phyloP scores from a whole-genome alignment of 2,113 vertebrate genomes.

The Phrynosoma platyrhinos region DNA sequence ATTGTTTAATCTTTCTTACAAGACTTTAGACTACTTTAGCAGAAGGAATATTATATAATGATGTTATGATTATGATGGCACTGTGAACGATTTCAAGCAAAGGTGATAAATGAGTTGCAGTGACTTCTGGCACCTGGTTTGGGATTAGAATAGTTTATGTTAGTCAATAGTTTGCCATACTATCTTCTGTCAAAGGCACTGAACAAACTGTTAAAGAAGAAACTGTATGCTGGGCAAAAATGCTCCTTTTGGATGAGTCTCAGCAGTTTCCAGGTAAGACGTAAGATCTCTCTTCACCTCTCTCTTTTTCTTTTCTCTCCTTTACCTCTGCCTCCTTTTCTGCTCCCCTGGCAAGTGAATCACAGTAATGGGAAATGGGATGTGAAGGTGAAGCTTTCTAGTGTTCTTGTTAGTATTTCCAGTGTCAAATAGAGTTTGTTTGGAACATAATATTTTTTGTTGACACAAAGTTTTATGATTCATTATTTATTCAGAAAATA shows the following conservation, averaged over 20 bases:
- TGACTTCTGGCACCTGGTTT: slow-evolving; percentile 62
- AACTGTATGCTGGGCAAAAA: slow-evolving; percentile 32
- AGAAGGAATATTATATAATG: slow-evolving; percentile 33
- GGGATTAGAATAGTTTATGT: slow-evolving; percentile 58
- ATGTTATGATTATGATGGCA: slow-evolving; percentile 11
- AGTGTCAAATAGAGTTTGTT: background rate
- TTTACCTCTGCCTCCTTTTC: background rate
- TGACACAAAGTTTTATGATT: slow-evolving; percentile 9
- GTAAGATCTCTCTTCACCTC: background rate
- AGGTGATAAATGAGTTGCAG: slow-evolving; percentile 56
- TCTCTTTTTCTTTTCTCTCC: accelerated
- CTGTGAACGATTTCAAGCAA: slow-evolving; percentile 33
- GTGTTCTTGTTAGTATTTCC: background rate
- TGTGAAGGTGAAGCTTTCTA: background rate
- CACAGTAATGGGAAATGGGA: background rate
- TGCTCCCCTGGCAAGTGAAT: slow-evolving; percentile 13
- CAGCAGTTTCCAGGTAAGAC: slow-evolving; percentile 71
- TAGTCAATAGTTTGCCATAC: slow-evolving; percentile 6
- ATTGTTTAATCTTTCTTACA: slow-evolving; percentile 47
- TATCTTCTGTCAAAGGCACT: slow-evolving; percentile 35
- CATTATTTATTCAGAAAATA: background rate
- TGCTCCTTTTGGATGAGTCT: slow-evolving; percentile 72
- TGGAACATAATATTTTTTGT: background rate
- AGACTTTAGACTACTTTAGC: slow-evolving; percentile 52
- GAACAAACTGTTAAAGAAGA: slow-evolving; percentile 8